Conservation (phyloP, 2,113 vertebrate species). For the Platysteira castanea region DNA sequence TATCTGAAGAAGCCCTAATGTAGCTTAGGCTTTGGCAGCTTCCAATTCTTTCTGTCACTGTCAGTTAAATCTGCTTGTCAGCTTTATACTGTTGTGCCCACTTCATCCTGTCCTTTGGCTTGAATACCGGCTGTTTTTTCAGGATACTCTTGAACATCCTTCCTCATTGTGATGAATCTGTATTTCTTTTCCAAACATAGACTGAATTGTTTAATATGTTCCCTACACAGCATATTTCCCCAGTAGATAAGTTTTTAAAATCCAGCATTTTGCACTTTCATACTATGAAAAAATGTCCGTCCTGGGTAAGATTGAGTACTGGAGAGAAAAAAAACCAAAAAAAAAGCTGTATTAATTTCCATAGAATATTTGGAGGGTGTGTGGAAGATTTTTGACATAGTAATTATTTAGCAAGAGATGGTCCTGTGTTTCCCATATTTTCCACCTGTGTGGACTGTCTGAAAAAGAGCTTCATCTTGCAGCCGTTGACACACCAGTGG, state of each 20-base stretch:
- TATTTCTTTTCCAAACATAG: slow-evolving; percentile 52
- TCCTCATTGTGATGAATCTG: slow-evolving; percentile 33
- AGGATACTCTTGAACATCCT: slow-evolving; percentile 51
- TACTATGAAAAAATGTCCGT: not conserved
- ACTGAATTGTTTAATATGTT: slow-evolving; percentile 6
- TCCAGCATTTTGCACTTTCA: not conserved
- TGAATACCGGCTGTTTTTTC: slow-evolving; percentile 4
- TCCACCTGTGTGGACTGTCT: not conserved
- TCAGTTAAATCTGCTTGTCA: slow-evolving; percentile 42
- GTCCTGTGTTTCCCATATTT: not conserved
- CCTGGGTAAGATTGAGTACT: not conserved
- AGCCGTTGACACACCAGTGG: not conserved
- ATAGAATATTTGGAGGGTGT: not conserved
- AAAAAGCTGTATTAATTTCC: not conserved
- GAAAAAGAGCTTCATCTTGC: not conserved
- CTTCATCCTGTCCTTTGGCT: slow-evolving; percentile 55
- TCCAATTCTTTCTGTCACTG: slow-evolving; percentile 26
- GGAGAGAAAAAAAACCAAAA: not conserved
- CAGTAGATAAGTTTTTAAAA: not conserved
- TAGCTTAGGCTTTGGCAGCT: slow-evolving; percentile 28
- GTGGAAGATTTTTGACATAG: not conserved
- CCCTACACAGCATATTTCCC: not conserved
- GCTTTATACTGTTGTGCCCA: slow-evolving; percentile 42
- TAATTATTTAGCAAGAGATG: not conserved
- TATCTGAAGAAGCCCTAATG: slow-evolving; percentile 3